These are phyloP conservation scores for Proterorhinus semilunaris DNA, from an alignment of 2,113 vertebrate species.

Conservation along the genomic window DNA sequence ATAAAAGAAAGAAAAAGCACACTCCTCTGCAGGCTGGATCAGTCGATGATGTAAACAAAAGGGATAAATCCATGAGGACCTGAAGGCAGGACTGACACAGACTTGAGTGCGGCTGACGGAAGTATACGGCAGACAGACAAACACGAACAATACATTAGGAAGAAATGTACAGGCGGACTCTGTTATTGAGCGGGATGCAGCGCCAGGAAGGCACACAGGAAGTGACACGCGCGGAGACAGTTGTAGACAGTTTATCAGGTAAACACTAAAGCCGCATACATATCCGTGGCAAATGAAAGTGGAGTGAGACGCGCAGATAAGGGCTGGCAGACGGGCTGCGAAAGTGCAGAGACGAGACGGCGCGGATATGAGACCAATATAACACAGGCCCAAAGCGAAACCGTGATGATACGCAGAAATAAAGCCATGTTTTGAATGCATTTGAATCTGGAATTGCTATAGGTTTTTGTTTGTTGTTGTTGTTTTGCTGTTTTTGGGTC, in stretches of 20 bases:
- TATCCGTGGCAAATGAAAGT: conserved; percentile 2
- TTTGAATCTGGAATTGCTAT: too few relatives aligned
- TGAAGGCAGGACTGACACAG: conserved; percentile 43
- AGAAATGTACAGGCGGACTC: conserved; percentile 30
- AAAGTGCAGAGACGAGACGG: conserved; percentile 20
- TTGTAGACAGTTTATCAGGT: conserved; percentile 45
- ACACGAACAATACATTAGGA: conserved; percentile 52
- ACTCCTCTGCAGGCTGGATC: background rate
- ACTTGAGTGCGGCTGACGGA: conserved; percentile 15
- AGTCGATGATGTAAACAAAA: conserved; percentile 25
- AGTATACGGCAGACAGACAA: conserved; percentile 13
- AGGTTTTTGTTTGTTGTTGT: too few relatives aligned
- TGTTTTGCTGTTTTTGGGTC: too few relatives aligned
- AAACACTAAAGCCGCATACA: conserved; percentile 27
- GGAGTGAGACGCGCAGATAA: background rate
- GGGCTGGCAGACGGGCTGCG: conserved; percentile 22
- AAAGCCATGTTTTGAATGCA: too few relatives aligned
- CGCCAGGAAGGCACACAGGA: conserved; percentile 38
- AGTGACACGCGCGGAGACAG: conserved; percentile 38
- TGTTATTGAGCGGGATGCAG: conserved; percentile 23
- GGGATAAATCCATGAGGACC: conserved; percentile 13
- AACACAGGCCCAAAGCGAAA: conserved; percentile 18
- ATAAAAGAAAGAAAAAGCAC: too few relatives aligned
- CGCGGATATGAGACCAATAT: conserved; percentile 10
- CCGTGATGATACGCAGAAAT: too few relatives aligned